Evolutionary conservation across 1,140 invertebrate genomes (phyloP).

Genomic region (Cylas formicarius): DNA sequence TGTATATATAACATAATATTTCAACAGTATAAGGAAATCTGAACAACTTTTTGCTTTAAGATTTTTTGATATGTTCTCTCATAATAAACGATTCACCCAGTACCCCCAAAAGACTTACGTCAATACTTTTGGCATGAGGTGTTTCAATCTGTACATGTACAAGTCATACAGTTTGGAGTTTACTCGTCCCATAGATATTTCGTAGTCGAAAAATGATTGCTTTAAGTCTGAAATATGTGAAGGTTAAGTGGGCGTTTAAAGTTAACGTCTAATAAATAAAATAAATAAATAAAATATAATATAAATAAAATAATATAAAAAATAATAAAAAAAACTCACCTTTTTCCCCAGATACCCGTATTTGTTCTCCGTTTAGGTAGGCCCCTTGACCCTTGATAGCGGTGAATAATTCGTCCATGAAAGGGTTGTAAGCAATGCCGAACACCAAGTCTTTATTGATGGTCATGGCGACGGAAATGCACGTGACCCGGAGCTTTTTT

Average conservation of each 20-base stretch:
- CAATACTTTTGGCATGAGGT: slow-evolving; percentile 42
- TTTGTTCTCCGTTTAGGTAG: slow-evolving; percentile 61
- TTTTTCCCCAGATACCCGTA: slow-evolving; percentile 42
- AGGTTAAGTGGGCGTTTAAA: too few species aligned
- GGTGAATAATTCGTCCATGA: slow-evolving; percentile 64
- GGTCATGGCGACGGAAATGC: slow-evolving; percentile 58
- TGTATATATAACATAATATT: too few species aligned
- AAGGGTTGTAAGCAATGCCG: slow-evolving; percentile 72
- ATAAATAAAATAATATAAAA: too few species aligned
- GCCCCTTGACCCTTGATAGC: slow-evolving; percentile 66
- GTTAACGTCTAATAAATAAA: too few species aligned
- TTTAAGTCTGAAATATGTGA: slow-evolving; percentile 25
- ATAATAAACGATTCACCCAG: too few species aligned
- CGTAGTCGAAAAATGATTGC: slow-evolving; percentile 32
- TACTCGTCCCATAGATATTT: slow-evolving; percentile 31
- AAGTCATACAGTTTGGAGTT: slow-evolving; percentile 27
- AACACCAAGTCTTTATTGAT: slow-evolving; percentile 59
- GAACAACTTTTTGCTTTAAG: too few species aligned
- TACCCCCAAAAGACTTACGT: too few species aligned
- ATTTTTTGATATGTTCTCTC: too few species aligned
- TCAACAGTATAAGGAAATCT: too few species aligned
- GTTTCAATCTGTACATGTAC: slow-evolving; percentile 34
- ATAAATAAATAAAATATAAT: too few species aligned
- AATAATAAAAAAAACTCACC: slow-evolving; percentile 25
- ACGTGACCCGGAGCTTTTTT: slow-evolving; percentile 55